A percentile compares a stretch with the other conserved stretches of the same genome.
phyloP scores from a whole-genome alignment of 2,797 vertebrate genomes.

The Megalops cyprinoides region DNA sequence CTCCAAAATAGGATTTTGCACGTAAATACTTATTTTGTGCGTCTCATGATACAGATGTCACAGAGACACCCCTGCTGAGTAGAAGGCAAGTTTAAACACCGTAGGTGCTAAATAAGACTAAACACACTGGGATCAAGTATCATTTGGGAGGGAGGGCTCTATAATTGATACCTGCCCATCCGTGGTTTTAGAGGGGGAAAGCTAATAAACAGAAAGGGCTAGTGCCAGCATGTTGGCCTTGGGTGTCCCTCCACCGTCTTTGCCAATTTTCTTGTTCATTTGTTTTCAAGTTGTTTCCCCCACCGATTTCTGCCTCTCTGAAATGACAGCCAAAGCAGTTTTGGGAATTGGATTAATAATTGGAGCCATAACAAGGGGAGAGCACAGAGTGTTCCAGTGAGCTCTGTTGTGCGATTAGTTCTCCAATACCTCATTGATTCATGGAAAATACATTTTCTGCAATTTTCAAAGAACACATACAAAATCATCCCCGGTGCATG shows the following conservation, averaged over 20 bases:
- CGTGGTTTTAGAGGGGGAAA: slow-evolving; percentile 24
- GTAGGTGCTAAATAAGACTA: slow-evolving; percentile 27
- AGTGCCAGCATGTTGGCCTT: slow-evolving; percentile 33
- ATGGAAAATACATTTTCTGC: slow-evolving; percentile 8
- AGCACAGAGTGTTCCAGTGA: not conserved
- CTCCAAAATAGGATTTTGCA: not conserved
- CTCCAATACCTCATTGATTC: not conserved
- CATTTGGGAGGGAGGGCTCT: slow-evolving; percentile 36
- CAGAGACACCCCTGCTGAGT: not conserved
- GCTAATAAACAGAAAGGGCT: slow-evolving; percentile 26
- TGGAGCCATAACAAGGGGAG: not conserved
- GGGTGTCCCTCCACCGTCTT: not conserved
- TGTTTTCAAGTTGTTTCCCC: slow-evolving; percentile 16
- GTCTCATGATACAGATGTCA: slow-evolving; percentile 21
- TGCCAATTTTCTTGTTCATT: slow-evolving; percentile 12
- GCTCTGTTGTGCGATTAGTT: slow-evolving; percentile 24
- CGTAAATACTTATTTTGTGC: slow-evolving; percentile 6
- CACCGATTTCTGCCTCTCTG: slow-evolving; percentile 3
- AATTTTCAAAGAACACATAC: not conserved
- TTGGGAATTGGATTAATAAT: slow-evolving; percentile 16
- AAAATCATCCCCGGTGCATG: not conserved
- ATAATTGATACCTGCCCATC: slow-evolving; percentile 39
- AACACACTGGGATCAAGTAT: slow-evolving; percentile 37
- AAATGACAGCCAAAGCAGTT: slow-evolving; percentile 26
- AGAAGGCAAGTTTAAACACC: slow-evolving; percentile 38